Conservation (phyloP, 1,140 invertebrate species). For the Drosophila busckii region DNA sequence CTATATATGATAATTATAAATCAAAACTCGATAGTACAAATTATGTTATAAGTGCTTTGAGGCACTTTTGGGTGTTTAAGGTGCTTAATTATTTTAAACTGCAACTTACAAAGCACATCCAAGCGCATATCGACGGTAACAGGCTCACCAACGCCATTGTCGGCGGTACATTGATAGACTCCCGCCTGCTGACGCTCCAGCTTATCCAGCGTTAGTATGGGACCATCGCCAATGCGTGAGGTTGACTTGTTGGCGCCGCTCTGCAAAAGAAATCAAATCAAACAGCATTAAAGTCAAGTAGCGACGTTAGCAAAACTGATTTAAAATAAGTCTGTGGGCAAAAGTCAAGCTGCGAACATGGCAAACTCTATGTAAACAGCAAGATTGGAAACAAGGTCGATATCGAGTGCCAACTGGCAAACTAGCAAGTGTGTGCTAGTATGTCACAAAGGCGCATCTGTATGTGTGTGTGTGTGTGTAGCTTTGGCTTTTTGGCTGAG, state of each 20-base stretch:
- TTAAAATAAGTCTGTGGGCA: constrained; percentile 7
- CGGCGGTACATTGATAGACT: constrained; percentile 84
- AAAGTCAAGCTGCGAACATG: constrained; percentile 52
- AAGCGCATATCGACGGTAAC: constrained; percentile 83
- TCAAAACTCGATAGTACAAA: too few species aligned
- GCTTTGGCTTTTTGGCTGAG: constrained; percentile 39
- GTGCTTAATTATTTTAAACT: neutral
- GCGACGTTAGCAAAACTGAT: constrained; percentile 24
- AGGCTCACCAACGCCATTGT: constrained; percentile 84
- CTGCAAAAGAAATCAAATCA: constrained; percentile 27
- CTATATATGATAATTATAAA: too few species aligned
- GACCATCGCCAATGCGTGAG: constrained; percentile 81
- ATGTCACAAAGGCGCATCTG: constrained; percentile 36
- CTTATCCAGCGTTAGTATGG: constrained; percentile 83
- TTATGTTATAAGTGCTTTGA: too few species aligned
- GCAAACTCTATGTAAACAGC: constrained; percentile 61
- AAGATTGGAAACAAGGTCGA: constrained; percentile 32
- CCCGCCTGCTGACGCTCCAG: constrained; percentile 84
- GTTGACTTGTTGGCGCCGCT: constrained; percentile 74
- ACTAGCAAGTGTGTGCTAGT: constrained; percentile 6
- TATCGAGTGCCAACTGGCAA: too few species aligned
- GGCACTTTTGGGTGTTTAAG: too few species aligned
- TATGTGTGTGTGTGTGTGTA: constrained; percentile 22
- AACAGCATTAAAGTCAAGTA: constrained; percentile 1
- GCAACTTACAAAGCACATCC: constrained; percentile 83